Evolutionary conservation across 2,797 vertebrate genomes (phyloP), one percentile per base, ranked within the genome.

Genomic region (Bufotes viridis): DNA sequence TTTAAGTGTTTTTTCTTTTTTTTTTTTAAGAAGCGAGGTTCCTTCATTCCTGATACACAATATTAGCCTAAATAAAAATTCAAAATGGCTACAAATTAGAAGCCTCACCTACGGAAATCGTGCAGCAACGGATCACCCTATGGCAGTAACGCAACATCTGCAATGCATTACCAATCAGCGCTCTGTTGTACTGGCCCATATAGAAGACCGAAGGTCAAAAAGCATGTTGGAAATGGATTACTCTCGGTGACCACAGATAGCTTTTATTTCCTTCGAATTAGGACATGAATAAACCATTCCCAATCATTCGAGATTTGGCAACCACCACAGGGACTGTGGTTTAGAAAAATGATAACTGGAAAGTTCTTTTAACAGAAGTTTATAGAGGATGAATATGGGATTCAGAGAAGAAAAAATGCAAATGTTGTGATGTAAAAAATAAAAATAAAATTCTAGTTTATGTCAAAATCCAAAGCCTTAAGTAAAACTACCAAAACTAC

Each of bases 211-310:
- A 26, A 69, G 63, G 63, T 51, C 49, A 63, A 34, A 20, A 69
- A 51, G 20, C 1, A 3, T n/a, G 55, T 49, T 82, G 63, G 81
- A 82, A 82, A 55, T n/a, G 2, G 63, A 24, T 67, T 53, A n/a
- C 61, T 82, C 7, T 1, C 20, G 24, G 13, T 17, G 76, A 79
- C 24, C 65, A 69, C 76, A 79, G 76, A 15, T 17, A 14, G 53
- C 76, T 58, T 79, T 26, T 79, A 53, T 58, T 79, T 79, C 53
- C 51, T 24, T 57, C 49, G 14, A 78, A 58, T 80, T 80, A 80
- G 53, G 24, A 13, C 34, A 80, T 80, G 24, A 55, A 29, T 58
- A 80, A 80, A 58, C 55, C 24, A 55, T 80, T 80, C 78, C n/a
- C n/a, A n/a, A n/a, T n/a, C n/a, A 51, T 70, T 26, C 26, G 65